Evolutionary conservation across 2,888 invertebrate species (phyloP).

Genomic region (Silvanus unidentatus): DNA sequence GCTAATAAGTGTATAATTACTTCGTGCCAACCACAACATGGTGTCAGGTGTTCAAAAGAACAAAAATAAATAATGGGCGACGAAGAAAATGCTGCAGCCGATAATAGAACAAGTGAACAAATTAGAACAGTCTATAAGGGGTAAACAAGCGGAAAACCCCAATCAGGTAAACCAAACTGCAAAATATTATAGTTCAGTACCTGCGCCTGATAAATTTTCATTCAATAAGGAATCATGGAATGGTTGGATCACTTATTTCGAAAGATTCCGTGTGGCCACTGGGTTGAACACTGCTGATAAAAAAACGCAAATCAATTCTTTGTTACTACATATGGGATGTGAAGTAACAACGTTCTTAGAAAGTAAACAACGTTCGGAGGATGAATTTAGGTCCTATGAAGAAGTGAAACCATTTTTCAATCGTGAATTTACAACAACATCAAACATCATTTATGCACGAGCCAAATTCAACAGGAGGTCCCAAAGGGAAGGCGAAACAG

Average conservation of each 20-base stretch:
- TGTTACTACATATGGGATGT: not conserved
- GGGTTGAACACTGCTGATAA: not conserved
- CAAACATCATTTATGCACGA: conserved; percentile 6
- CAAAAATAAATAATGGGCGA: no score
- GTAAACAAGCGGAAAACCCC: no score
- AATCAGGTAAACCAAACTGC: no score
- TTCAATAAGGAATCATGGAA: not conserved
- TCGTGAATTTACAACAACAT: not conserved
- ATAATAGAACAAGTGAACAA: no score
- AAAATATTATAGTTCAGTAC: not conserved
- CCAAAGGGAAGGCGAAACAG: conserved; percentile 4
- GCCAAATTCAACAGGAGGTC: conserved; percentile 4
- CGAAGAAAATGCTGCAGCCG: no score
- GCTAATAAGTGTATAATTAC: no score
- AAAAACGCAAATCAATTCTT: not conserved
- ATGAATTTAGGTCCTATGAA: not conserved
- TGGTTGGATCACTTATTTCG: not conserved
- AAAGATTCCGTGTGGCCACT: not conserved
- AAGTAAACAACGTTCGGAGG: not conserved
- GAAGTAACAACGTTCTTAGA: not conserved
- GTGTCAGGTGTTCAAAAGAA: no score
- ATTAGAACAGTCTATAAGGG: no score
- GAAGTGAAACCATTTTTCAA: not conserved
- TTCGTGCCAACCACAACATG: no score
- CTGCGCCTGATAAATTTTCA: not conserved